A percentile compares a stretch with the other conserved stretches of the same genome.
Conservation (phyloP, 2,888 invertebrate genomes). For the Cremastinae sp. region DNA sequence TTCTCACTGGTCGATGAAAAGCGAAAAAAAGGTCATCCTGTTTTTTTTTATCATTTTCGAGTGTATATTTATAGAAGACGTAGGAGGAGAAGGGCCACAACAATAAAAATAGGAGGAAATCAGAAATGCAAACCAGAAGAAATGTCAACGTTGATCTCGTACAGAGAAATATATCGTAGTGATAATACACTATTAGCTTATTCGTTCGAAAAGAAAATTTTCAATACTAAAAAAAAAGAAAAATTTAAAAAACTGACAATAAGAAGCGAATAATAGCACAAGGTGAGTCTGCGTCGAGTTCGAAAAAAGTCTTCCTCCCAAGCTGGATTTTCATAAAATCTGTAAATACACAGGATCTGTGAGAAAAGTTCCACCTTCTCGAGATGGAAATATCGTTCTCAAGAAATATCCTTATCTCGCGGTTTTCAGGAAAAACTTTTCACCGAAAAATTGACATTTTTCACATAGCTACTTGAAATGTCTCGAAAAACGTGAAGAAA, state of each 20-base stretch:
- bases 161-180: conserved; percentile 33
- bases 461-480: no score
- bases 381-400: no score
- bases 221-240: conserved; percentile 5
- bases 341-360: no score
- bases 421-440: no score
- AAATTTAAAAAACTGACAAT: conserved; percentile 3
- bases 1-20: neutral
- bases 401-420: no score
- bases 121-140: neutral
- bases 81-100: conserved; percentile 3
- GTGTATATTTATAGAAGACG: conserved; percentile 1
- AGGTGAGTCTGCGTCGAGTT: neutral
- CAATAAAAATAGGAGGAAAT: neutral
- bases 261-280: neutral
- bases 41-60: conserved; percentile 28
- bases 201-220: conserved; percentile 35
- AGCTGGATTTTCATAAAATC: no score
- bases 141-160: conserved; percentile 32
- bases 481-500: no score
- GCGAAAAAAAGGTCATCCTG: neutral
- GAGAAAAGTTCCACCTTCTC: no score
- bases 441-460: no score
- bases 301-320: no score
- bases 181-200: conserved; percentile 52